These are phyloP conservation scores for Champsocephalus gunnari DNA, from an alignment of 2,797 vertebrate species.

Conservation along the genomic window DNA sequence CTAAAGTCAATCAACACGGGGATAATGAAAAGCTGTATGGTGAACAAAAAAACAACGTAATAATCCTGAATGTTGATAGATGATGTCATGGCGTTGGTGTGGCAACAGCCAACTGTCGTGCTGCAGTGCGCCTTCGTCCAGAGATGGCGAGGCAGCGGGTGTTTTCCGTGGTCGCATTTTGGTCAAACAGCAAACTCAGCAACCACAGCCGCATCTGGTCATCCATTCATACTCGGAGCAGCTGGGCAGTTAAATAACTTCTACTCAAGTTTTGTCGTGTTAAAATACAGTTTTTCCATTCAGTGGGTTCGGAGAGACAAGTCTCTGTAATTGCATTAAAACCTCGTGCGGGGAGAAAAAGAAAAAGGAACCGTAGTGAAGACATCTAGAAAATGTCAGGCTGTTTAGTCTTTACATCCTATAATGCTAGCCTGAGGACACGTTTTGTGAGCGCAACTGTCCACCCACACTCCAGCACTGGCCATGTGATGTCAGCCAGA, in stretches of 20 bases:
- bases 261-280: constrained; percentile 53
- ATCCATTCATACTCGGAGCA: constrained; percentile 59
- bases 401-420: constrained; percentile 63
- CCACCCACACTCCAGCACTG: constrained; percentile 73
- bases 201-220: constrained; percentile 80
- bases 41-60: constrained; percentile 25
- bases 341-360: constrained; percentile 24
- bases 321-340: constrained; percentile 41
- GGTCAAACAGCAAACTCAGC: constrained; percentile 78
- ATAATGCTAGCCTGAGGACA: constrained; percentile 70
- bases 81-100: constrained; percentile 63
- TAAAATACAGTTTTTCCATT: constrained; percentile 54
- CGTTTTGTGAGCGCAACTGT: constrained; percentile 70
- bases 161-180: constrained; percentile 75
- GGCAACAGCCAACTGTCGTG: constrained; percentile 44
- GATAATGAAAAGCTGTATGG: constrained; percentile 39
- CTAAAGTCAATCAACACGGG: constrained; percentile 20
- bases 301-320: constrained; percentile 43
- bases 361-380: constrained; percentile 40
- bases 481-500: constrained; percentile 74
- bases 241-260: constrained; percentile 61
- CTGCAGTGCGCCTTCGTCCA: constrained; percentile 45
- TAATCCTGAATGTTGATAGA: constrained; percentile 47
- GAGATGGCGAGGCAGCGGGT: constrained; percentile 53
- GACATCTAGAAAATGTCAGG: constrained; percentile 73